These are phyloP conservation scores for Dasyurus viverrinus DNA, from an alignment of 2,113 vertebrate genomes.

Conservation along the genomic window DNA sequence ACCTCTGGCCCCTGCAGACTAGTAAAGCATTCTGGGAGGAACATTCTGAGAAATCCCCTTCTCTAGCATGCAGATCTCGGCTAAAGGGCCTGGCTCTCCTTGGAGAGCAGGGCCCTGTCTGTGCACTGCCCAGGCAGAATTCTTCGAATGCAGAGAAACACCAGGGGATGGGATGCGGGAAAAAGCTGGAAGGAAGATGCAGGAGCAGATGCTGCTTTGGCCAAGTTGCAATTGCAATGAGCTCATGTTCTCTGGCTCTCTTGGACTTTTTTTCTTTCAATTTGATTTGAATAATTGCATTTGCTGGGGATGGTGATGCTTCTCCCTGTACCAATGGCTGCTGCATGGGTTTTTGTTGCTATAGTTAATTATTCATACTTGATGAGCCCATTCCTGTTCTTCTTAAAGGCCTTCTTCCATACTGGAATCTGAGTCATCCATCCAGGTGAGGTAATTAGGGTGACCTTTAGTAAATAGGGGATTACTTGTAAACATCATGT, in stretches of 20 bases:
- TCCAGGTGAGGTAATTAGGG: slow-evolving; percentile 2
- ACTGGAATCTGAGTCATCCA: slow-evolving; percentile 23
- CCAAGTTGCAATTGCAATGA: slow-evolving; percentile 74
- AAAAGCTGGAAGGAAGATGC: slow-evolving; percentile 62
- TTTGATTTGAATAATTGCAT: slow-evolving; percentile 73
- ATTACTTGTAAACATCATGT: slow-evolving; percentile 42
- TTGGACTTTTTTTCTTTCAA: slow-evolving; percentile 69
- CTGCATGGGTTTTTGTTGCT: slow-evolving; percentile 34
- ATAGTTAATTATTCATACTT: slow-evolving; percentile 52
- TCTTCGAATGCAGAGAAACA: slow-evolving; percentile 57
- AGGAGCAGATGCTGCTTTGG: slow-evolving; percentile 74
- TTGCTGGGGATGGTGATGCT: slow-evolving; percentile 61
- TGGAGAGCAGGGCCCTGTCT: slow-evolving; percentile 8
- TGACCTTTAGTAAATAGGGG: slow-evolving; percentile 22
- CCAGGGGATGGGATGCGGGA: slow-evolving; percentile 53
- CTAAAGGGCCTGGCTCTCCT: slow-evolving; percentile 54
- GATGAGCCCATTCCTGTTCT: slow-evolving; percentile 20
- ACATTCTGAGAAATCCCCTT: slow-evolving; percentile 58
- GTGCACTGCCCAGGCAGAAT: slow-evolving; percentile 43
- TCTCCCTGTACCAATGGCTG: slow-evolving; percentile 61
- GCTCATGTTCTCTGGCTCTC: slow-evolving; percentile 76
- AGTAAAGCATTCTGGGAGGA: slow-evolving; percentile 54
- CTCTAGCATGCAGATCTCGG: slow-evolving; percentile 37
- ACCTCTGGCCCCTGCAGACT: slow-evolving; percentile 29
- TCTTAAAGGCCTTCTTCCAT: slow-evolving; percentile 11